Percentiles rank a stretch among this genome's conserved stretches.
phyloP scores from a whole-genome alignment of 1,140 invertebrate genomes.

The Drosophila paulistorum region DNA sequence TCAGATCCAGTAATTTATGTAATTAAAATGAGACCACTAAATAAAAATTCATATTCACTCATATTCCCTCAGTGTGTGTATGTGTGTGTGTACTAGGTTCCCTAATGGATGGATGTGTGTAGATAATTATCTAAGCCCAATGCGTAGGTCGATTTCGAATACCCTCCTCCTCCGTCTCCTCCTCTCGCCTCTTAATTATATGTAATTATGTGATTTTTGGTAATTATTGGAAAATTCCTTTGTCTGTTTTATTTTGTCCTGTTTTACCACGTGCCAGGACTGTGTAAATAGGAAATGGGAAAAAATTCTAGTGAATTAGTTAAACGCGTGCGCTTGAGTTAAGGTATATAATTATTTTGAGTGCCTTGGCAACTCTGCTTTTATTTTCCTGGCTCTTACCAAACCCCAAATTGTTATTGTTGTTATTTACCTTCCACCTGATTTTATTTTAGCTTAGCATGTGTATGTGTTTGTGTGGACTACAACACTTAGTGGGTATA shows the following conservation, averaged over 20 bases:
- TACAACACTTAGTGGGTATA: slow-evolving; percentile 34
- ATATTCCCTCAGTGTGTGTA: background rate
- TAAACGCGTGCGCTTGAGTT: slow-evolving; percentile 37
- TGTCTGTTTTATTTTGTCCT: slow-evolving; percentile 29
- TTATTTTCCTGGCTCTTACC: background rate
- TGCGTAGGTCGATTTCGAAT: slow-evolving; percentile 38
- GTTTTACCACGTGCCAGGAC: slow-evolving; percentile 52
- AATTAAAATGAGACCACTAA: slow-evolving; percentile 53
- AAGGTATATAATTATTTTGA: slow-evolving; percentile 57
- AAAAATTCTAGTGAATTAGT: slow-evolving; percentile 58
- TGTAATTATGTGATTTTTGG: slow-evolving; percentile 79
- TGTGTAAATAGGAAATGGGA: slow-evolving; percentile 59
- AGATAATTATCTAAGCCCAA: slow-evolving; percentile 58
- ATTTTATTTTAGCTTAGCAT: slow-evolving; percentile 41
- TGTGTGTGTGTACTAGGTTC: slow-evolving; percentile 7
- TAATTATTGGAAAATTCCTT: slow-evolving; percentile 74
- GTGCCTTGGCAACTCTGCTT: slow-evolving; percentile 60
- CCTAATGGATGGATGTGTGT: slow-evolving; percentile 2
- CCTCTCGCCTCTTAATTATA: slow-evolving; percentile 51
- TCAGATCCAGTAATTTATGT: slow-evolving; percentile 50
- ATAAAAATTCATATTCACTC: slow-evolving; percentile 3
- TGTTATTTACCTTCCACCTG: slow-evolving; percentile 31
- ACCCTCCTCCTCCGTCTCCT: background rate
- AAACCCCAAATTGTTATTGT: slow-evolving; percentile 6
- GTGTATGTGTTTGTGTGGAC: background rate